These are phyloP conservation scores for Macquaria australasica DNA, from an alignment of 2,113 vertebrate genomes.

Conservation along the genomic window DNA sequence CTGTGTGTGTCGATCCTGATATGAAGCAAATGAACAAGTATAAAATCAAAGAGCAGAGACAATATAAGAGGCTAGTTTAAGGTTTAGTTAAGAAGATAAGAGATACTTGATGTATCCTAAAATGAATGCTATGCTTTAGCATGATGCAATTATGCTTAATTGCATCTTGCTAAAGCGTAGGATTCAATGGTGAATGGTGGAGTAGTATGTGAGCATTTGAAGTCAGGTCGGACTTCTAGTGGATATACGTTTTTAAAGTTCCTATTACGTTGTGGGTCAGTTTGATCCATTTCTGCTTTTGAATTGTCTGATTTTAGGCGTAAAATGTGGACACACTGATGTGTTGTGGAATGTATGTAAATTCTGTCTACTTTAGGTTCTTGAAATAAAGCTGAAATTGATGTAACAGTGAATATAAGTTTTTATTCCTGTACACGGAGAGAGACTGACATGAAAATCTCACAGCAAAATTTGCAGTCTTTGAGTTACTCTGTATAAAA, in stretches of 20 bases:
- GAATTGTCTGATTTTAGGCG: not conserved
- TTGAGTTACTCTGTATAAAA: not conserved
- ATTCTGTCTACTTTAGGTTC: not conserved
- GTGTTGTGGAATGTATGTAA: not conserved
- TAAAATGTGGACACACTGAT: not conserved
- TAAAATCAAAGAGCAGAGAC: not conserved
- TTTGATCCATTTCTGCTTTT: not conserved
- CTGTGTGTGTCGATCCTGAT: constrained; percentile 17
- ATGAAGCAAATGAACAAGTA: not conserved
- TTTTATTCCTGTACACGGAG: not conserved
- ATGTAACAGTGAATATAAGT: too few species aligned
- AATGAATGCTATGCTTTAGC: not conserved
- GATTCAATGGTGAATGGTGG: not conserved
- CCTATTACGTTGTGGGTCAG: not conserved
- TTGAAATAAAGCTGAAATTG: not conserved
- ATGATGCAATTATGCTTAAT: too few species aligned
- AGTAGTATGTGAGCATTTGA: not conserved
- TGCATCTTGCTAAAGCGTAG: too few species aligned
- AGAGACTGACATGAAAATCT: not conserved
- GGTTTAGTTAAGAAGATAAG: too few species aligned
- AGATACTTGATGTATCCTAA: too few species aligned
- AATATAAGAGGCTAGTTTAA: not conserved
- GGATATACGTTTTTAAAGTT: not conserved
- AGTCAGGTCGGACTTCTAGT: not conserved
- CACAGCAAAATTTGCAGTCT: not conserved